A percentile compares a stretch with the other conserved stretches of the same genome.
Conservation (phyloP, 1,140 invertebrate genomes). For the Halesus radiatus region DNA sequence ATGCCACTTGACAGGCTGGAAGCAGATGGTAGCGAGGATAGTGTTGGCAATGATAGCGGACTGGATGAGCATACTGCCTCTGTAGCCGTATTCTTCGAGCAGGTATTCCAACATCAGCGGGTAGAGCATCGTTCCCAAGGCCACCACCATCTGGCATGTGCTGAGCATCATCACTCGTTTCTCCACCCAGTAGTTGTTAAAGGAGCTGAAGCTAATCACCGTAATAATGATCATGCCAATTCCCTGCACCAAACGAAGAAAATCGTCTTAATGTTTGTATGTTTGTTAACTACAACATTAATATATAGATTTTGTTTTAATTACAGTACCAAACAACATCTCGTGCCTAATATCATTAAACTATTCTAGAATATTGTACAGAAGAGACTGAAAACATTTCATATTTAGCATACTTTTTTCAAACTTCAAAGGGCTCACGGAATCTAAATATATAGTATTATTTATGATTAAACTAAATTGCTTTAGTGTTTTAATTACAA, state of each 20-base stretch:
- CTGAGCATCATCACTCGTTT: slow-evolving; percentile 74
- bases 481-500: too few relatives aligned
- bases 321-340: too few relatives aligned
- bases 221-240: background rate
- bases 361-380: too few relatives aligned
- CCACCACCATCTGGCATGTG: slow-evolving; percentile 72
- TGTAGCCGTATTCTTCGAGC: slow-evolving; percentile 72
- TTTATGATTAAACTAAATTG: too few relatives aligned
- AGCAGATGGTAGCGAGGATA: slow-evolving; percentile 73
- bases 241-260: background rate
- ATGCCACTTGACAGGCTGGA: slow-evolving; percentile 76
- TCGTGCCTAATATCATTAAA: too few relatives aligned
- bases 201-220: slow-evolving; percentile 65
- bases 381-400: too few relatives aligned
- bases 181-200: slow-evolving; percentile 74
- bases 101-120: slow-evolving; percentile 70
- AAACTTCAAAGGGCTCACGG: too few relatives aligned
- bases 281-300: too few relatives aligned
- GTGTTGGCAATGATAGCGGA: slow-evolving; percentile 74
- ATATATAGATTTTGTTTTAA: too few relatives aligned
- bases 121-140: slow-evolving; percentile 71
- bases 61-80: slow-evolving; percentile 73
- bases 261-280: too few relatives aligned
- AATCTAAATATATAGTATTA: too few relatives aligned
- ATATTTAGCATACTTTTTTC: too few relatives aligned